Conservation (phyloP, 2,888 invertebrate genomes). For the Buathra laborator region DNA sequence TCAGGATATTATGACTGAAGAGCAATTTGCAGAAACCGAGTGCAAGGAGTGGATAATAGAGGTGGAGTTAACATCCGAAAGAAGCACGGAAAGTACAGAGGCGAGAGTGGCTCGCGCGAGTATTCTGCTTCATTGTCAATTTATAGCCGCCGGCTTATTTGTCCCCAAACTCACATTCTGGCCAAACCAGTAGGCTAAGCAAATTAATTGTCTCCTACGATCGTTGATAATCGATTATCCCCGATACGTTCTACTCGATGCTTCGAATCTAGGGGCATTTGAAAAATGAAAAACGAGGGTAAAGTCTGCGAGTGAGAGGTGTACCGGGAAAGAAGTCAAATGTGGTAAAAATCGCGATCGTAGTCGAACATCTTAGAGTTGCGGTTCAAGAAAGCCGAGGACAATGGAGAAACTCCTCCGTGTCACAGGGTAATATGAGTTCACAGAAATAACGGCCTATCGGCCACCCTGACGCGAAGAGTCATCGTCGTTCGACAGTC, state of each 20-base stretch:
- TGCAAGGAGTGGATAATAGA: constrained; percentile 83
- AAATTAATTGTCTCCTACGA: neutral
- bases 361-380: constrained; percentile 75
- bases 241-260: neutral
- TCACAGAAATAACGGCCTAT: constrained; percentile 75
- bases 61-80: constrained; percentile 81
- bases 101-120: neutral
- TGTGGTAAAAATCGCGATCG: constrained; percentile 27
- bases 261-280: constrained; percentile 43
- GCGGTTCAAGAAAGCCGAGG: constrained; percentile 83
- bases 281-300: constrained; percentile 10
- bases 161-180: neutral
- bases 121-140: neutral
- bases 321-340: constrained; percentile 30
- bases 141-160: neutral
- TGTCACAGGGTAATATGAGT: constrained; percentile 84
- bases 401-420: constrained; percentile 84
- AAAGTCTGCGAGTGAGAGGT: constrained; percentile 7
- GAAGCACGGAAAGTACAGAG: constrained; percentile 64
- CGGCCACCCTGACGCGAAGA: constrained; percentile 47
- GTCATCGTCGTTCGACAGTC: constrained; percentile 29
- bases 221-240: neutral
- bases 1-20: constrained; percentile 80
- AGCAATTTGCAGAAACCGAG: constrained; percentile 82
- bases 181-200: neutral